phyloP scores from a whole-genome alignment of 2,113 vertebrate species.

The Mionectes macconnelli region DNA sequence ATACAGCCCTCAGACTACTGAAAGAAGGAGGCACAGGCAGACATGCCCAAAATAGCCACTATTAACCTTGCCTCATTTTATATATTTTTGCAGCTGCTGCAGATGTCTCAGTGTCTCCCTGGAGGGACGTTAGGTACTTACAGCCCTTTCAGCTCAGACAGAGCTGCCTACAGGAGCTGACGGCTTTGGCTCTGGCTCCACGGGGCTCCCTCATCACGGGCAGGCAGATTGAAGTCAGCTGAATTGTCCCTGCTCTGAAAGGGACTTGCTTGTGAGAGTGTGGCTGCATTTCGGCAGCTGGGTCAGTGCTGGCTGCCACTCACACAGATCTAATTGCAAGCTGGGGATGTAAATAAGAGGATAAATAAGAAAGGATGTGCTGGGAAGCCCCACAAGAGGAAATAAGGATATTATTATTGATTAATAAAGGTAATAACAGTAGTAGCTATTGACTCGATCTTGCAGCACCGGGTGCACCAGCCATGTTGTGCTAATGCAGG shows the following conservation, averaged over 20 bases:
- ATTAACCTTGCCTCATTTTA: constrained; percentile 41
- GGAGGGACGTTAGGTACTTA: background rate
- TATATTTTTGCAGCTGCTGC: constrained; percentile 23
- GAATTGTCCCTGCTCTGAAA: background rate
- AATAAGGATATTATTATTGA: constrained; percentile 30
- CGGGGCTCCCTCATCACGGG: background rate
- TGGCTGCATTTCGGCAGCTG: background rate
- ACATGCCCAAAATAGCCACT: background rate
- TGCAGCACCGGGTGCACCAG: background rate
- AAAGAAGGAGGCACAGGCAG: background rate
- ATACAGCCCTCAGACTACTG: background rate
- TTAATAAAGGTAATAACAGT: constrained; percentile 2
- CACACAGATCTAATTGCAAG: background rate
- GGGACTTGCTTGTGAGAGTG: background rate
- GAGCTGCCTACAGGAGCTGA: background rate
- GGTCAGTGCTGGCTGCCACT: background rate
- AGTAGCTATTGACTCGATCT: background rate
- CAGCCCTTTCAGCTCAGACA: background rate
- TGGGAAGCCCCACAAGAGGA: background rate
- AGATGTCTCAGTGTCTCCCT: constrained; percentile 16
- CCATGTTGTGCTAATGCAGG: background rate
- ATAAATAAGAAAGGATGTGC: background rate
- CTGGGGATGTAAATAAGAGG: background rate
- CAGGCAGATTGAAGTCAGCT: background rate
- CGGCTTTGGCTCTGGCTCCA: background rate